A percentile compares a stretch with the other conserved stretches of the same genome.
These are phyloP conservation scores for Rhynchomys soricoides DNA, from an alignment of 2,113 vertebrate species.

Conservation along the genomic window DNA sequence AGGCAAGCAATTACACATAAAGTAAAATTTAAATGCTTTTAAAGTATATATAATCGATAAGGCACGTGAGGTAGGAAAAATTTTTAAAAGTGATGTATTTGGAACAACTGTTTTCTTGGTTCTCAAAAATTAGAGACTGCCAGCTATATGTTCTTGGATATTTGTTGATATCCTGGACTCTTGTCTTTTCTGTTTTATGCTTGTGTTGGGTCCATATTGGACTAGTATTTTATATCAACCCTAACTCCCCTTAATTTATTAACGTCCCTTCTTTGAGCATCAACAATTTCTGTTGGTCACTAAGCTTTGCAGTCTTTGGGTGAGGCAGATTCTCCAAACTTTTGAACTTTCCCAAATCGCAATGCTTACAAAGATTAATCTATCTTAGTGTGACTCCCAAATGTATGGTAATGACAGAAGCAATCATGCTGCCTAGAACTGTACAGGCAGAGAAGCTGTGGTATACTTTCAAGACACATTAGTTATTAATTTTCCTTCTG, in stretches of 20 bases:
- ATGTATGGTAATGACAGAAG: neutral
- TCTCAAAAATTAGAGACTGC: neutral
- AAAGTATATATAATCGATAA: neutral
- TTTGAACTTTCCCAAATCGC: neutral
- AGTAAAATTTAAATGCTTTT: neutral
- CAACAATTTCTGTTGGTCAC: neutral
- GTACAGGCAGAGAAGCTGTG: neutral
- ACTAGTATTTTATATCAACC: too few species aligned
- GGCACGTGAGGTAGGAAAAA: neutral
- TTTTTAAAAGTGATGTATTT: neutral
- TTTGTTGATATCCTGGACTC: too few species aligned
- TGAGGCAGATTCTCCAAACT: neutral
- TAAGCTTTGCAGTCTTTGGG: too few species aligned
- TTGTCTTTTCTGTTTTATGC: neutral
- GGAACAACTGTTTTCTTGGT: neutral
- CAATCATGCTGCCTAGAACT: neutral
- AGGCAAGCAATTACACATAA: neutral
- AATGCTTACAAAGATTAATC: neutral
- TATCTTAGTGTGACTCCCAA: neutral
- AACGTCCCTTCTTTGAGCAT: neutral
- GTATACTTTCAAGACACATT: neutral
- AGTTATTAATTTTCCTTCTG: neutral
- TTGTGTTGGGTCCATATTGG: neutral
- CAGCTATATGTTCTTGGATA: neutral
- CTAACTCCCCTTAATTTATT: neutral